phyloP scores from a whole-genome alignment of 1,140 invertebrate genomes.

The Procambarus virginalis region DNA sequence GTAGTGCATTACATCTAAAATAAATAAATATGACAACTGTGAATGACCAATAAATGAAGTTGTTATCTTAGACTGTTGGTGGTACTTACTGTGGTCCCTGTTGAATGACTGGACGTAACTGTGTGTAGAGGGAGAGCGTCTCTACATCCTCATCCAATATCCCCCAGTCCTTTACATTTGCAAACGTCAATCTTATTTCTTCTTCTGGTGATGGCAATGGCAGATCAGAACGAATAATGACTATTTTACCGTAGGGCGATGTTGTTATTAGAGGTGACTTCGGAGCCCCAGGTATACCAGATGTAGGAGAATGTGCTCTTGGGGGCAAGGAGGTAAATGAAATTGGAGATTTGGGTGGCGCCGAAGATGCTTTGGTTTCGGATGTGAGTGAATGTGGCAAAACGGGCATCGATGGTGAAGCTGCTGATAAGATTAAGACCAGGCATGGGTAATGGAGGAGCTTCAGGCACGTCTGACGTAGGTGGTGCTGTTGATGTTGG shows the following conservation, averaged over 20 bases:
- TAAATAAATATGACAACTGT: too few species aligned
- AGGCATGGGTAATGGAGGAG: slow-evolving; percentile 18
- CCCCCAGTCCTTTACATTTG: slow-evolving; percentile 63
- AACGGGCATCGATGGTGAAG: slow-evolving; percentile 11
- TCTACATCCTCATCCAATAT: slow-evolving; percentile 53
- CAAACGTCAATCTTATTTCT: slow-evolving; percentile 61
- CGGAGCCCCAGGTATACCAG: background rate
- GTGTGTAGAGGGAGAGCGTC: slow-evolving; percentile 66
- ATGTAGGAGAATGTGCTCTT: background rate
- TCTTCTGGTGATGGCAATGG: slow-evolving; percentile 60
- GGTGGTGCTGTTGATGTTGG: slow-evolving; percentile 6
- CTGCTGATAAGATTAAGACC: slow-evolving; percentile 36
- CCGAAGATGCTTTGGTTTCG: background rate
- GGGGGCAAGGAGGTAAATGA: background rate
- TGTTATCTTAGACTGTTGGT: background rate
- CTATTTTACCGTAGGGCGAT: slow-evolving; percentile 63
- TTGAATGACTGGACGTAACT: slow-evolving; percentile 67
- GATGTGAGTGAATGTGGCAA: slow-evolving; percentile 27
- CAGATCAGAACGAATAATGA: slow-evolving; percentile 63
- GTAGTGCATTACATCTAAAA: too few species aligned
- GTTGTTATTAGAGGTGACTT: slow-evolving; percentile 50
- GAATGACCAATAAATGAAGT: too few species aligned
- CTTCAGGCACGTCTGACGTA: slow-evolving; percentile 32
- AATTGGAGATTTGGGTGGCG: slow-evolving; percentile 15
- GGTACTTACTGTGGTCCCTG: slow-evolving; percentile 69